These are phyloP conservation scores for Channa argus DNA, from an alignment of 2,113 vertebrate genomes.

Conservation along the genomic window DNA sequence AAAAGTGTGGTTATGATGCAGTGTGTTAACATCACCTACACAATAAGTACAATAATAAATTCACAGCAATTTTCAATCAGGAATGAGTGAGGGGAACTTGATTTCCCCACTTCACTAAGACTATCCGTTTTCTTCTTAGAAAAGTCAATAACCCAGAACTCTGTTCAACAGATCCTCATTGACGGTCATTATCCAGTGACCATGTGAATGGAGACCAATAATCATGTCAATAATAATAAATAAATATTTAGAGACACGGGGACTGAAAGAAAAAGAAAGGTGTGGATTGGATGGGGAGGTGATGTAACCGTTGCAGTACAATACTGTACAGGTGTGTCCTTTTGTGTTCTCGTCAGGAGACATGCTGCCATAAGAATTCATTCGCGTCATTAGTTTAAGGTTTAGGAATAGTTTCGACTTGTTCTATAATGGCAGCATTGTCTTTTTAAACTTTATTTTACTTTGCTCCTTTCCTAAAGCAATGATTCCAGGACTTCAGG, in stretches of 20 bases:
- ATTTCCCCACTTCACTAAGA: slow-evolving; percentile 31
- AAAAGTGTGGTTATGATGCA: slow-evolving; percentile 36
- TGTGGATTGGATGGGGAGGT: slow-evolving; percentile 45
- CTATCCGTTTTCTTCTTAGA: slow-evolving; percentile 59
- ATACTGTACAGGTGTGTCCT: slow-evolving; percentile 12
- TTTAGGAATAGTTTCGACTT: slow-evolving; percentile 15
- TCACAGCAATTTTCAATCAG: slow-evolving; percentile 81
- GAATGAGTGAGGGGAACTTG: slow-evolving; percentile 51
- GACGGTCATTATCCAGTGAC: slow-evolving; percentile 81
- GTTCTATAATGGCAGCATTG: slow-evolving; percentile 15
- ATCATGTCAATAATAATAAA: slow-evolving; percentile 82
- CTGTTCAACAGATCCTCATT: slow-evolving; percentile 85
- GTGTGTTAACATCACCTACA: slow-evolving; percentile 40
- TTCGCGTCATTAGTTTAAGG: slow-evolving; percentile 21
- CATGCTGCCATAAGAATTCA: slow-evolving; percentile 8
- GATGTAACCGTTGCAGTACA: slow-evolving; percentile 27
- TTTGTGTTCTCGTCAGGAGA: slow-evolving; percentile 24
- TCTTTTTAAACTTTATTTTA: background rate
- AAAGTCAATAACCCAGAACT: slow-evolving; percentile 75
- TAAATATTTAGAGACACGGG: slow-evolving; percentile 80
- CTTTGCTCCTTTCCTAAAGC: slow-evolving; percentile 11
- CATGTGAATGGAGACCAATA: slow-evolving; percentile 71
- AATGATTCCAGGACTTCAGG: background rate
- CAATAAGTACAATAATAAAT: slow-evolving; percentile 70
- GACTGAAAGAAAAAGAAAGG: slow-evolving; percentile 29